These are phyloP conservation scores for Heterodera schachtii DNA, from an alignment of 1,140 invertebrate genomes.

Conservation along the genomic window DNA sequence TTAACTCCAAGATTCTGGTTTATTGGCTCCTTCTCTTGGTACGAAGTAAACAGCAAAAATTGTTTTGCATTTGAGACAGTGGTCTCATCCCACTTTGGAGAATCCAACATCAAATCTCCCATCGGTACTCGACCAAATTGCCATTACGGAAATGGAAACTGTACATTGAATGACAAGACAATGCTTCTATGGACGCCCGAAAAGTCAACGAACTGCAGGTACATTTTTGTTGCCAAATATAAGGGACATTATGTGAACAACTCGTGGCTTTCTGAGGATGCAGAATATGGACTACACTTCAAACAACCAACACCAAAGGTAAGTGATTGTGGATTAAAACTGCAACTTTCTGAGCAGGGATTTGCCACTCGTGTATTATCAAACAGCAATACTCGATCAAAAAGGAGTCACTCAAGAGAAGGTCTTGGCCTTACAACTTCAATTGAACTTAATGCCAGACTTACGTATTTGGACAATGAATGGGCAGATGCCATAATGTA, in stretches of 20 bases:
- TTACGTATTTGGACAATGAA: constrained; percentile 9
- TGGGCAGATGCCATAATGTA: background rate
- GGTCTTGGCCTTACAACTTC: constrained; percentile 2
- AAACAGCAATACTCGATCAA: background rate
- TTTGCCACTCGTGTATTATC: background rate
- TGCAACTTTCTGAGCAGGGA: constrained; percentile 12
- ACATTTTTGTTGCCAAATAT: background rate
- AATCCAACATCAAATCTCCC: background rate
- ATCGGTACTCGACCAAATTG: background rate
- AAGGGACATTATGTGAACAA: background rate
- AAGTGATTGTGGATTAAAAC: background rate
- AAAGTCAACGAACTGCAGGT: background rate
- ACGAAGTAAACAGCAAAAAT: background rate
- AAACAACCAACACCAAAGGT: background rate
- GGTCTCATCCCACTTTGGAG: background rate
- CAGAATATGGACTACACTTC: constrained; percentile 10
- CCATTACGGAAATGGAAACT: background rate
- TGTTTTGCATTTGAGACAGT: background rate
- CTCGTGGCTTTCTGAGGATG: constrained; percentile 10
- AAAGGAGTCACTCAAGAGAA: background rate
- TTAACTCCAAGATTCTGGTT: constrained; percentile 11
- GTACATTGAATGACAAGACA: background rate
- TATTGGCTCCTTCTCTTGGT: background rate
- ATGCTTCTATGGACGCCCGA: background rate
- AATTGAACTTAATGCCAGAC: background rate